Percentiles rank a stretch among this genome's conserved stretches.
These are phyloP conservation scores for Kryptopterus vitreolus DNA, from an alignment of 2,797 vertebrate genomes.

Conservation along the genomic window DNA sequence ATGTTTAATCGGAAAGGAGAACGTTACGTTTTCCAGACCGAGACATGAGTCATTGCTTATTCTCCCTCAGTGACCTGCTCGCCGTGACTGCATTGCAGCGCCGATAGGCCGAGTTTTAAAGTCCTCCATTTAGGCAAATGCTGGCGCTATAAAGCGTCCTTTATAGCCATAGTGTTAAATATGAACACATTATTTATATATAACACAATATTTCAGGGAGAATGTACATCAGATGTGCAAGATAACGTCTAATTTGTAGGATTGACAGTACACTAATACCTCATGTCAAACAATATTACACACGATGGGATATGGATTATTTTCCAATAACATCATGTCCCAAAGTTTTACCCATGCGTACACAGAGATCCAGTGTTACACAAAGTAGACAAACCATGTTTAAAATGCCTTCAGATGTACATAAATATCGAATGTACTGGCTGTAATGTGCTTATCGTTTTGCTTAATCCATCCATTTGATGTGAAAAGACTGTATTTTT, in stretches of 20 bases:
- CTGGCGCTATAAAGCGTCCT: conserved; percentile 32
- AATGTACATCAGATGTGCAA: neutral
- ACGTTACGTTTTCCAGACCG: conserved; percentile 29
- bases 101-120: conserved; percentile 49
- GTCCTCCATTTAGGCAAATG: conserved; percentile 29
- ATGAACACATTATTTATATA: neutral
- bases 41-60: conserved; percentile 52
- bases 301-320: neutral
- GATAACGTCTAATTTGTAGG: too few relatives aligned
- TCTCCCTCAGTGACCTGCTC: conserved; percentile 43
- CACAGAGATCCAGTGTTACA: too few relatives aligned
- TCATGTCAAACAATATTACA: neutral
- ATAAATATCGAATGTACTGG: too few relatives aligned
- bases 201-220: neutral
- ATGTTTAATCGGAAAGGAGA: conserved; percentile 48
- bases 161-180: conserved; percentile 1
- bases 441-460: too few relatives aligned
- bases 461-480: too few relatives aligned
- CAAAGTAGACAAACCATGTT: too few relatives aligned
- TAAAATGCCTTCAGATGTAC: too few relatives aligned
- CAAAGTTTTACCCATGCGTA: neutral
- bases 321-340: neutral
- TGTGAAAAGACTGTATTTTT: too few relatives aligned
- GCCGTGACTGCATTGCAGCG: conserved; percentile 35
- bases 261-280: too few relatives aligned